These are phyloP conservation scores for Cebus imitator DNA, from an alignment of 2,113 vertebrate species.

Conservation along the genomic window DNA sequence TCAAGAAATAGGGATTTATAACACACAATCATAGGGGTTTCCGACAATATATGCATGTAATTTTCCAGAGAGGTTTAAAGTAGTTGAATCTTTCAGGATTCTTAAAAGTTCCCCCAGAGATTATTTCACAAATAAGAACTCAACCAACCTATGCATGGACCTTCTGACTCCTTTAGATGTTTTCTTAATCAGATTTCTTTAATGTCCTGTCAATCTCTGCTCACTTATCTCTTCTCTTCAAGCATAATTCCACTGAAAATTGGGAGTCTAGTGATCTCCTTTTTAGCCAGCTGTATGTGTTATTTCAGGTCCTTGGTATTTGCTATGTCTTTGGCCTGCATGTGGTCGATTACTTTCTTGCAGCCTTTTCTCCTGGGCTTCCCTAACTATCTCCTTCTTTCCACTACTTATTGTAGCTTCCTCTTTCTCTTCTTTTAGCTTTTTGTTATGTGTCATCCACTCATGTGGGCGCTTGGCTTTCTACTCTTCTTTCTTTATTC, in stretches of 20 bases:
- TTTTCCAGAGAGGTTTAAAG: not conserved
- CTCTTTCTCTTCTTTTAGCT: not conserved
- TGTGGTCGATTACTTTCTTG: too few relatives aligned
- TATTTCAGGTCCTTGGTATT: not conserved
- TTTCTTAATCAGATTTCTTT: not conserved
- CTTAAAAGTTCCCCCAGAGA: not conserved
- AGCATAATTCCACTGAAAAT: not conserved
- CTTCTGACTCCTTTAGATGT: not conserved
- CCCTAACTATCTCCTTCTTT: not conserved
- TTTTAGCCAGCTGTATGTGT: not conserved
- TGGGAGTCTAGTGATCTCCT: not conserved
- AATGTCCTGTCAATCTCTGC: not conserved
- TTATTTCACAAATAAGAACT: not conserved
- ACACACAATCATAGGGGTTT: not conserved
- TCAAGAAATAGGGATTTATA: not conserved
- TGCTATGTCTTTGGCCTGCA: not conserved
- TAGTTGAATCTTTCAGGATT: not conserved
- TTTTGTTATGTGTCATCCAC: not conserved
- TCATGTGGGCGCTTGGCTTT: not conserved
- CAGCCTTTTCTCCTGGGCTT: not conserved
- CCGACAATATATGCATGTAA: not conserved
- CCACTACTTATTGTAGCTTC: not conserved
- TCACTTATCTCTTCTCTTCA: not conserved
- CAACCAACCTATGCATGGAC: not conserved
- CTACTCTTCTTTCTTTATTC: not conserved